Percentiles rank a stretch among this genome's conserved stretches.
Conservation (phyloP, 2,797 vertebrate genomes). For the Poeciliopsis gracilis region DNA sequence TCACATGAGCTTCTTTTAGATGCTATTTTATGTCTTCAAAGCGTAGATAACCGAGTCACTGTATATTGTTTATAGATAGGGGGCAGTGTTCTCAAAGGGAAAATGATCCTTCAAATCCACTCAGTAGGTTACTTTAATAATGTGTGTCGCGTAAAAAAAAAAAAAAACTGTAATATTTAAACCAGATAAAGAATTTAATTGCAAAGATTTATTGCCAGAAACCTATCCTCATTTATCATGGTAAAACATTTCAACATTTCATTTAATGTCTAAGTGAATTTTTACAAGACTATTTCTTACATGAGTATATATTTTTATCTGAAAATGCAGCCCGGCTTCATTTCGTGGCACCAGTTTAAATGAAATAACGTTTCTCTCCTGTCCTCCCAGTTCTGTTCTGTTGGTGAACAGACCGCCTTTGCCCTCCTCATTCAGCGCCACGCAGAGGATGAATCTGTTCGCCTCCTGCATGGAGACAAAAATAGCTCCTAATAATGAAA, state of each 20-base stretch:
- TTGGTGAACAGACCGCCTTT: constrained; percentile 30
- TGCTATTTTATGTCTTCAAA: constrained; percentile 35
- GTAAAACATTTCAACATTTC: neutral
- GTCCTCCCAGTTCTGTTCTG: constrained; percentile 22
- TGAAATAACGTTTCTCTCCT: neutral
- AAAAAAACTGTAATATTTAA: neutral
- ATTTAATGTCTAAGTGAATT: neutral
- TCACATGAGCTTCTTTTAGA: constrained; percentile 26
- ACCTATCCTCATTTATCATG: neutral
- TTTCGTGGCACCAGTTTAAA: neutral
- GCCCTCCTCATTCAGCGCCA: constrained; percentile 46
- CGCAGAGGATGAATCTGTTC: constrained; percentile 57
- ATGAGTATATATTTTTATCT: neutral
- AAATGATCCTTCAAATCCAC: constrained; percentile 22
- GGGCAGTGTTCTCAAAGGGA: constrained; percentile 81
- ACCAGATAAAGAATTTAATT: neutral
- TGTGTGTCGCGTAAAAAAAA: neutral
- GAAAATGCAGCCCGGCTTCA: neutral
- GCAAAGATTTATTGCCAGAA: neutral
- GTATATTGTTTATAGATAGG: constrained; percentile 69
- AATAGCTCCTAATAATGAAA: constrained; percentile 86
- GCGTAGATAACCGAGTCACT: constrained; percentile 10
- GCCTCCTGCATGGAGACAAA: constrained; percentile 70
- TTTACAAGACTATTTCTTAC: neutral
- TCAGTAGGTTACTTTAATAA: neutral